Percentiles rank a stretch among this genome's conserved stretches.
phyloP scores from a whole-genome alignment of 2,113 vertebrate species.

The Balaeniceps rex region DNA sequence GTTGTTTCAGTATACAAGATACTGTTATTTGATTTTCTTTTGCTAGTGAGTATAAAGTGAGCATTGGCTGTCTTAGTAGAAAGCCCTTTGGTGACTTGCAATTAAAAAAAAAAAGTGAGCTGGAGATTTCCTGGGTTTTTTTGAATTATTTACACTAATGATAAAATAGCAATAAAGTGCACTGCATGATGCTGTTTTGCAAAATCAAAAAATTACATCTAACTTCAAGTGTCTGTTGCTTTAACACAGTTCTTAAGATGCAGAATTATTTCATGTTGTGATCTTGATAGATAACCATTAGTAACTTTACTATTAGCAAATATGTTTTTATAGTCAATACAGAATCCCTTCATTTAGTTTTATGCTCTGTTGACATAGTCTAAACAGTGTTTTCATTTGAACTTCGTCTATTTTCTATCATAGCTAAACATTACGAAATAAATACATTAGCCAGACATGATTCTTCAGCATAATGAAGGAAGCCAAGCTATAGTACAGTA shows the following conservation, averaged over 20 bases:
- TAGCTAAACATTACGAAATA: conserved; percentile 46
- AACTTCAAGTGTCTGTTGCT: background rate
- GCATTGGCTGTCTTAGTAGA: background rate
- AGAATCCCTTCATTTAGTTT: conserved; percentile 41
- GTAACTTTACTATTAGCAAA: conserved; percentile 32
- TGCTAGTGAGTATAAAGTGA: background rate
- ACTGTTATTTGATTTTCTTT: conserved; percentile 9
- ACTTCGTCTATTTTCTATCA: conserved; percentile 33
- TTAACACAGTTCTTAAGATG: background rate
- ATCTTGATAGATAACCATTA: conserved; percentile 20
- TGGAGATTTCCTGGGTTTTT: background rate
- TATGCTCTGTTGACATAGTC: conserved; percentile 34
- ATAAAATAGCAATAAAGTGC: background rate
- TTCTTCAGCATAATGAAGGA: background rate
- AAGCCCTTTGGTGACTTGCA: background rate
- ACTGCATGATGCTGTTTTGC: background rate
- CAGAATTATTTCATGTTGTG: background rate
- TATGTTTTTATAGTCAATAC: conserved; percentile 27
- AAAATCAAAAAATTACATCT: background rate
- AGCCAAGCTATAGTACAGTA: background rate
- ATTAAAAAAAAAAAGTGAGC: background rate
- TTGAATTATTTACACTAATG: background rate
- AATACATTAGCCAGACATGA: background rate
- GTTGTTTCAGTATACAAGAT: background rate
- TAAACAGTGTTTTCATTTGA: conserved; percentile 34